Conservation (phyloP, 2,888 invertebrate species). For the Ectobius pallidus region DNA sequence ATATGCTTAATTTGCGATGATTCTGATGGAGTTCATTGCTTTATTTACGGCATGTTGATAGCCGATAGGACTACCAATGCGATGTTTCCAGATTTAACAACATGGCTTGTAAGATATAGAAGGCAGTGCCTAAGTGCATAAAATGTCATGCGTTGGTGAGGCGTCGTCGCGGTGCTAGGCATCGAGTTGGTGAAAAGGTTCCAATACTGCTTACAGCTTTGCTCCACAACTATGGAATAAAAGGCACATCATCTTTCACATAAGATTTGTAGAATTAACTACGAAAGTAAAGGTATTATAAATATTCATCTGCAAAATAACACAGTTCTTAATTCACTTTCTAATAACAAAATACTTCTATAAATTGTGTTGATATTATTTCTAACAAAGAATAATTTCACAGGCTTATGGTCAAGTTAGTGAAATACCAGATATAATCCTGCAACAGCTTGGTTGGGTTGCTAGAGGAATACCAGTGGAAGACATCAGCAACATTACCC, state of each 20-base stretch:
- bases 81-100: no score
- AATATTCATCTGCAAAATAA: not conserved
- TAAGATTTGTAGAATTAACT: not conserved
- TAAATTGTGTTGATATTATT: not conserved
- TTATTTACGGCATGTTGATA: no score
- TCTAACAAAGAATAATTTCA: not conserved
- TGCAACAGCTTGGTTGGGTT: slow-evolving; percentile 58
- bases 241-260: not conserved
- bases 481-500: slow-evolving; percentile 60
- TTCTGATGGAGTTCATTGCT: no score
- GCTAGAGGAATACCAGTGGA: slow-evolving; percentile 57
- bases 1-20: no score
- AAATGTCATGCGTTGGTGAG: no score
- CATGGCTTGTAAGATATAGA: no score
- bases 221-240: not conserved
- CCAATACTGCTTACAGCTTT: no score
- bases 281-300: not conserved
- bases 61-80: no score
- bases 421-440: slow-evolving; percentile 56
- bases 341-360: not conserved
- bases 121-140: no score
- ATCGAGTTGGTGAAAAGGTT: no score
- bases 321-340: not conserved
- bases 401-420: slow-evolving; percentile 50
- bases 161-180: no score